Base-by-base conservation (phyloP, 2,113 vertebrate genomes). In the Chrysemys picta region DNA sequence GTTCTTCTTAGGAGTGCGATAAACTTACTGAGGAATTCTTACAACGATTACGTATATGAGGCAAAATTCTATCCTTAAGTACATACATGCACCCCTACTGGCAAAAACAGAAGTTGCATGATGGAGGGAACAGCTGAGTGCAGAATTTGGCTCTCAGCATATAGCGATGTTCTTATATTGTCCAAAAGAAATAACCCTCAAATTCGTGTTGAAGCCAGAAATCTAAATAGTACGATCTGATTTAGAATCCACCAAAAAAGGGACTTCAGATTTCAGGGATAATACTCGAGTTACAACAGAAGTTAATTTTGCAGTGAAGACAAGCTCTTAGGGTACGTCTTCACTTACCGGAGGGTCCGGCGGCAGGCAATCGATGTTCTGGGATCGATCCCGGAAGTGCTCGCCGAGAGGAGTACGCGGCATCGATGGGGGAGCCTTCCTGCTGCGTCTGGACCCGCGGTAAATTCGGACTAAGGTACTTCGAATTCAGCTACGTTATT, bases 231-330 rank as follows among this genome's bases (percentile, higher is more conserved):
- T 72, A 95, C 21, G 80, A 84, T 53, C 6, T 21, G 89, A 79
- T 52, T 69, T 76, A 90, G 89, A 72, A 88, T 13, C 82, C 31
- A 84, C 45, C 14, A 78, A 90, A 94, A 89, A 97, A 96, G 96
- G 80, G 93, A 91, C 35, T 92, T 88, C 80, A 87, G 80, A 94
- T 91, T 85, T 80, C 69, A 86, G 42, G 52, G 22, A 21, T 69
- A 84, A 93, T 59, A 80, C 59, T 94, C 38, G 75, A 81, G 75
- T 25, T 57, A 80, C 59, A 82, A 87, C 82, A 91, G 35, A 85
- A 84, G 21, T 80, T 89, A 94, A 87, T 6, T 57, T 9, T 14
- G 27, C 42, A 7, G 24, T 16, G 25, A 82, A 82, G 81, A 57
- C 53, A 57, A 84, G 17, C 81, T 76, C 76, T 84, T 90, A 89